These are phyloP conservation scores for Mizuhopecten yessoensis DNA, from an alignment of 1,140 invertebrate species.

Conservation along the genomic window DNA sequence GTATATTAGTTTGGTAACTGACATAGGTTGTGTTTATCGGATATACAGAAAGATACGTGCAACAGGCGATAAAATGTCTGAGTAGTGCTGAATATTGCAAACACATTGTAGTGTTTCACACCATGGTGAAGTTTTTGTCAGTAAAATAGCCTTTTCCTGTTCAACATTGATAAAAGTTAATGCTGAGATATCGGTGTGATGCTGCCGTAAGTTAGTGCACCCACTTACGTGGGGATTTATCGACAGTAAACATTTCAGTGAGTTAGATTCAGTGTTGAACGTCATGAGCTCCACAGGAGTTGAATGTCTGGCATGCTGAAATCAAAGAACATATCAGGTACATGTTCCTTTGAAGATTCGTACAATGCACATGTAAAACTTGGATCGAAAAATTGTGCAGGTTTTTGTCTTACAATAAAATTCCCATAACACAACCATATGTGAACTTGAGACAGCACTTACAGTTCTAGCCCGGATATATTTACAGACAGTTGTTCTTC, in stretches of 20 bases:
- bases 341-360: not conserved
- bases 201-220: not conserved
- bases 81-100: not conserved
- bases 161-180: not conserved
- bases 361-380: not conserved
- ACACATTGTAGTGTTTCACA: constrained; percentile 32
- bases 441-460: not conserved
- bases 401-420: constrained; percentile 18
- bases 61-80: not conserved
- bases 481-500: not conserved
- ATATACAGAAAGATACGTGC: not conserved
- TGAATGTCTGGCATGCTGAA: not conserved
- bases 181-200: not conserved
- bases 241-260: constrained; percentile 33
- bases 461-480: not conserved
- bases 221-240: not conserved
- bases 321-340: constrained; percentile 3
- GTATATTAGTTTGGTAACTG: not conserved
- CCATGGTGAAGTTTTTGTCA: not conserved
- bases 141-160: constrained; percentile 5
- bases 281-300: not conserved
- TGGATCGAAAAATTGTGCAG: not conserved
- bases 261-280: not conserved
- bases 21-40: constrained; percentile 9
- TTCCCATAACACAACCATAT: constrained; percentile 6